These are phyloP conservation scores for Isichthys henryi DNA, from an alignment of 2,113 vertebrate species.

Conservation along the genomic window DNA sequence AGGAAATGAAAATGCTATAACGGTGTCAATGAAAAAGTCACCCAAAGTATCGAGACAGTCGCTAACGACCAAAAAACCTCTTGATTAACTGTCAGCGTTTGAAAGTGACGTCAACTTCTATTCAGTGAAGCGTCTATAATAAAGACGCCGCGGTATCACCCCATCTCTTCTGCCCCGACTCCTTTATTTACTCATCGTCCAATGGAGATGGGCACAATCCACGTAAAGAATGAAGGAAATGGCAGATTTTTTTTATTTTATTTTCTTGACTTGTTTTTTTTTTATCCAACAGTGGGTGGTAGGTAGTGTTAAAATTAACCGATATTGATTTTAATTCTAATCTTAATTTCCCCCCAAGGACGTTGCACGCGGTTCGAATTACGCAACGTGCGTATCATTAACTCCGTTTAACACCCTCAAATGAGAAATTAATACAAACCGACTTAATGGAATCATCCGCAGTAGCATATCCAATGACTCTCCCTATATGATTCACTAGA, in stretches of 20 bases:
- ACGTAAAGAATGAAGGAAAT: slow-evolving; percentile 3
- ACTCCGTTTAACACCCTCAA: not conserved
- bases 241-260: not conserved
- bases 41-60: not conserved
- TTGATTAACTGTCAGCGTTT: not conserved
- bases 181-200: not conserved
- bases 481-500: not conserved
- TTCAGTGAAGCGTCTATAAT: not conserved
- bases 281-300: not conserved
- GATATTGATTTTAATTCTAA: not conserved
- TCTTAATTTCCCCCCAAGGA: not conserved
- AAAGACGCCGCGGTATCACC: not conserved
- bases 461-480: not conserved
- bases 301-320: not conserved
- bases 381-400: not conserved
- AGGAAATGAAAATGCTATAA: not conserved
- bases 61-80: not conserved
- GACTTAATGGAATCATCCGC: not conserved
- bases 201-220: not conserved
- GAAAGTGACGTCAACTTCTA: not conserved
- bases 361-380: not conserved
- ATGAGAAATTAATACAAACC: not conserved
- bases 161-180: not conserved
- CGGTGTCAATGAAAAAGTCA: not conserved
- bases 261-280: not conserved